Conservation (phyloP, 2,888 invertebrate species). For the Lepidocyrtoides sp. region DNA sequence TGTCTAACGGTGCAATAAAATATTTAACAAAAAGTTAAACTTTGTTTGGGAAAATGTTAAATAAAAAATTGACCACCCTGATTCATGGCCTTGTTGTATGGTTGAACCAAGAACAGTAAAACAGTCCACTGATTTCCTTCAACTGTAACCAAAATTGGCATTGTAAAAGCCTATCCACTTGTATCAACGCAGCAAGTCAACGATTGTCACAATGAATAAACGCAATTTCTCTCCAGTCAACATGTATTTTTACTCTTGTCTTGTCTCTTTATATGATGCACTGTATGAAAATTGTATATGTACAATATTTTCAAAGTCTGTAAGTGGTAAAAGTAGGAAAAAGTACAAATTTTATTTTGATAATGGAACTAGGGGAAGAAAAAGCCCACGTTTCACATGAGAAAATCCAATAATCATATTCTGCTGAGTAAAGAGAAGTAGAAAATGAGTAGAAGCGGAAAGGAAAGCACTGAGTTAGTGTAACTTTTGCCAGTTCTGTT, state of each 20-base stretch:
- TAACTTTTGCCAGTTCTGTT: slow-evolving; percentile 64
- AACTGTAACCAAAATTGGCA: slow-evolving; percentile 29
- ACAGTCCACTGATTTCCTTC: not conserved
- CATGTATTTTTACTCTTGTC: not conserved
- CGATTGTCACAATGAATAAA: slow-evolving; percentile 63
- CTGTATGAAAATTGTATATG: not conserved
- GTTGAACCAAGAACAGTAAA: not conserved
- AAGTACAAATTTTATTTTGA: slow-evolving; percentile 26
- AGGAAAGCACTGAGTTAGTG: slow-evolving; percentile 54
- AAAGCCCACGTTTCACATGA: slow-evolving; percentile 62
- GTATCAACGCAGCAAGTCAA: slow-evolving; percentile 31
- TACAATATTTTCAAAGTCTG: not conserved
- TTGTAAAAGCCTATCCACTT: slow-evolving; percentile 64
- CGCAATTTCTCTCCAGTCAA: slow-evolving; percentile 13
- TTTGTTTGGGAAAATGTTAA: too few species aligned
- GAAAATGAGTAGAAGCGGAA: slow-evolving; percentile 44
- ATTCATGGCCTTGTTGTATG: not conserved
- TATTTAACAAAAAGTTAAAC: too few species aligned
- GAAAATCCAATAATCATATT: slow-evolving; percentile 76
- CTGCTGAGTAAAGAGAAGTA: slow-evolving; percentile 63
- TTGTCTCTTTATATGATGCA: not conserved
- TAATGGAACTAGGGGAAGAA: not conserved
- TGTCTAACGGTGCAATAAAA: too few species aligned
- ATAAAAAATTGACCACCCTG: slow-evolving; percentile 6
- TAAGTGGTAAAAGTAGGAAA: slow-evolving; percentile 2